Evolutionary conservation across 2,113 vertebrate species (phyloP).

Genomic region (Herpailurus yagouaroundi): DNA sequence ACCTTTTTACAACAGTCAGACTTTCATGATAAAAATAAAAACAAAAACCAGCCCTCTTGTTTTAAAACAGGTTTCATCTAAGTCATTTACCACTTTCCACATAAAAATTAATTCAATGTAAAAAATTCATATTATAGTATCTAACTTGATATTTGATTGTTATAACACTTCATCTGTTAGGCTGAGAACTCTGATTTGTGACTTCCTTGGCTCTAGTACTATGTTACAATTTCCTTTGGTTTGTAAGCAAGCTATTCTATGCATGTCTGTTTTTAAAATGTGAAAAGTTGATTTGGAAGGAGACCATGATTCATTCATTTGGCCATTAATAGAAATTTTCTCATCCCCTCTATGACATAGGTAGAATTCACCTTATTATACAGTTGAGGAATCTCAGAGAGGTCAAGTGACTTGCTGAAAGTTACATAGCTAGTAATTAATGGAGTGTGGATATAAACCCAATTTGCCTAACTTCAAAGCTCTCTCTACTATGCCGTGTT

Average conservation of each 20-base stretch:
- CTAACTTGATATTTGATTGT: slow-evolving; percentile 34
- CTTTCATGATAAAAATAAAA: background rate
- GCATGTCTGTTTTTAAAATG: slow-evolving; percentile 39
- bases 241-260: background rate
- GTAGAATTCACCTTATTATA: background rate
- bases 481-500: background rate
- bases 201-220: slow-evolving; percentile 32
- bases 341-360: too few relatives aligned
- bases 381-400: background rate
- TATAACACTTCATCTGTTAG: background rate
- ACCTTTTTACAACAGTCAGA: slow-evolving; percentile 17
- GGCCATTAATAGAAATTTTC: background rate
- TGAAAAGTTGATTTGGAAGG: slow-evolving; percentile 24
- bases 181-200: slow-evolving; percentile 32
- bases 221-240: background rate
- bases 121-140: slow-evolving; percentile 46
- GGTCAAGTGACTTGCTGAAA: background rate
- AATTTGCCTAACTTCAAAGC: background rate
- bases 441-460: background rate
- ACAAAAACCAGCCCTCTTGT: background rate
- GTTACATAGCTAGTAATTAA: background rate
- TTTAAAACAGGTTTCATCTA: slow-evolving; percentile 31
- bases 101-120: slow-evolving; percentile 48
- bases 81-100: slow-evolving; percentile 13
- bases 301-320: background rate